Evolutionary conservation across 23 tunicate genomes (phyloP).

Genomic region (Halocynthia roretzi): DNA sequence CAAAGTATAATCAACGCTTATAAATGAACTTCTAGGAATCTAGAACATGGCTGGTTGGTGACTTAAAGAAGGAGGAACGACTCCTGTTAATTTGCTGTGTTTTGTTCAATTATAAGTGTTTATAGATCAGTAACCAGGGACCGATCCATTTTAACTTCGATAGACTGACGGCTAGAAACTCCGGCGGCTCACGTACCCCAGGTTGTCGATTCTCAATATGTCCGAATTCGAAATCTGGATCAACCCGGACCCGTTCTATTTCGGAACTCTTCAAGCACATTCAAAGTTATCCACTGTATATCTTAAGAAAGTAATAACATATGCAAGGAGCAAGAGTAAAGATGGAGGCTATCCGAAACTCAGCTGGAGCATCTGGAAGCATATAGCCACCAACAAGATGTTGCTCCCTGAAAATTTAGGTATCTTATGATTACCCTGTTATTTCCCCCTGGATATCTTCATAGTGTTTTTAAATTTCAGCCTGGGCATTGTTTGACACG

Average conservation of each 20-base stretch:
- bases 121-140: too few relatives aligned
- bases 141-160: too few relatives aligned
- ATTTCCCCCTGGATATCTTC: too few relatives aligned
- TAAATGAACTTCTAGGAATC: too few relatives aligned
- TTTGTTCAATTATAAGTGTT: too few relatives aligned
- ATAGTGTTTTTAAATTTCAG: neutral
- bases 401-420: constrained; percentile 47
- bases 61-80: too few relatives aligned
- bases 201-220: constrained; percentile 9
- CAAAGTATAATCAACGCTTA: too few relatives aligned
- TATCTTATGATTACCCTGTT: too few relatives aligned
- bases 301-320: constrained; percentile 64
- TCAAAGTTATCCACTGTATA: constrained; percentile 58
- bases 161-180: too few relatives aligned
- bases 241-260: constrained; percentile 55
- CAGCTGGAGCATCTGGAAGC: constrained; percentile 81
- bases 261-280: constrained; percentile 73
- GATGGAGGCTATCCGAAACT: constrained; percentile 83
- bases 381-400: constrained; percentile 95
- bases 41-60: too few relatives aligned
- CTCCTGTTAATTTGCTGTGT: too few relatives aligned
- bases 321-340: constrained; percentile 68
- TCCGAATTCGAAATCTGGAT: constrained; percentile 64
- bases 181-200: too few relatives aligned
- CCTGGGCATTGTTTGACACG: constrained; percentile 81